Percentiles rank a stretch among this genome's conserved stretches.
Conservation (phyloP, 2,797 vertebrate species). For the Tokudaia muenninki region DNA sequence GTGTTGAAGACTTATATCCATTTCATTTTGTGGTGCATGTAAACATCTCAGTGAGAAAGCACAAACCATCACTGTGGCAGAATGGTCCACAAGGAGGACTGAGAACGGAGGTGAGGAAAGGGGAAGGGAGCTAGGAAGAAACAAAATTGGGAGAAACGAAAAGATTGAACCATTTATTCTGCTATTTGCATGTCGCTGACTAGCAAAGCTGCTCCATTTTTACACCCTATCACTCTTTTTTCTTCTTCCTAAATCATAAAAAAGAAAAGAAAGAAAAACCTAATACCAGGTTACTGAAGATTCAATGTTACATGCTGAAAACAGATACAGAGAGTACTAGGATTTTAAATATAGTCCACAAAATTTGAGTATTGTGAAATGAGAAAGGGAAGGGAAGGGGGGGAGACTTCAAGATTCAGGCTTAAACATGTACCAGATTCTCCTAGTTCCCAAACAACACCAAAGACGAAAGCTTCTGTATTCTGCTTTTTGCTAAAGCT, state of each 20-base stretch:
- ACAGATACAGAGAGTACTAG: conserved; percentile 18
- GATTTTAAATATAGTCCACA: conserved; percentile 35
- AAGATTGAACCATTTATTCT: neutral
- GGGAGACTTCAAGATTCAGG: conserved; percentile 33
- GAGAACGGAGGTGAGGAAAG: neutral
- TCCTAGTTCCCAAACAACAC: conserved; percentile 29
- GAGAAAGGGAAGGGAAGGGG: neutral
- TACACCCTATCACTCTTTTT: conserved; percentile 6
- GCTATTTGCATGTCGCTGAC: neutral
- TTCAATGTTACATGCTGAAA: neutral
- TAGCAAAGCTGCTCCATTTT: conserved; percentile 29
- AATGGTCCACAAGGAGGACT: neutral
- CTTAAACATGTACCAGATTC: conserved; percentile 68
- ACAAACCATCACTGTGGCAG: neutral
- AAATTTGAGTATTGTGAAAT: neutral
- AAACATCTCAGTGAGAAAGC: conserved; percentile 33
- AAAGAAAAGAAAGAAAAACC: neutral
- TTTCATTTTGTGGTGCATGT: neutral
- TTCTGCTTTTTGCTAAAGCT: conserved; percentile 32
- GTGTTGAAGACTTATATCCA: neutral
- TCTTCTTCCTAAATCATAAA: conserved; percentile 29
- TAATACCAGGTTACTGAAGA: conserved; percentile 51
- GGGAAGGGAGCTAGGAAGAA: neutral
- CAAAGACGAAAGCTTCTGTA: conserved; percentile 52
- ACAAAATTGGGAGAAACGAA: neutral